A percentile compares a stretch with the other conserved stretches of the same genome.
These are phyloP conservation scores for Urosaurus nigricauda DNA, from an alignment of 2,797 vertebrate species.

Conservation along the genomic window DNA sequence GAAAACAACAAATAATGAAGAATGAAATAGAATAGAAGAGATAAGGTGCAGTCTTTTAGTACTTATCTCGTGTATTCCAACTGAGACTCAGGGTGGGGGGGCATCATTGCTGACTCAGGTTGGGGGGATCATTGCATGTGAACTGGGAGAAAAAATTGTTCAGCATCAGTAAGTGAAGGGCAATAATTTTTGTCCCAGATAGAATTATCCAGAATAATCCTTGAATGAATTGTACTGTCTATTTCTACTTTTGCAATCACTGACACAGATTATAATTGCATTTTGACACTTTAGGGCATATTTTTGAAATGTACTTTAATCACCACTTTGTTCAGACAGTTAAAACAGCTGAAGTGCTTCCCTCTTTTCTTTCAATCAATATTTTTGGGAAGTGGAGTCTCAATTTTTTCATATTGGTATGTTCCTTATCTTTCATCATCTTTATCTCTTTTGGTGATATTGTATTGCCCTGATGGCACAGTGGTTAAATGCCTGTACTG, in stretches of 20 bases:
- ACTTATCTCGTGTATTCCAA: neutral
- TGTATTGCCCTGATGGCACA: neutral
- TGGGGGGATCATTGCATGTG: neutral
- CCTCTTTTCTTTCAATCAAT: constrained; percentile 1
- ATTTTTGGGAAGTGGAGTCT: neutral
- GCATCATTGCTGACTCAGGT: too few species aligned
- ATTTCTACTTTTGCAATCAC: constrained; percentile 16
- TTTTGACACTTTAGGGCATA: constrained; percentile 29
- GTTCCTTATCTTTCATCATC: neutral
- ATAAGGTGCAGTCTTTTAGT: neutral
- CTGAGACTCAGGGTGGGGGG: neutral
- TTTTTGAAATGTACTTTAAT: constrained; percentile 25
- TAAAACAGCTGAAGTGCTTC: neutral
- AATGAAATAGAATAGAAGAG: neutral
- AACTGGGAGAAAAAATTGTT: neutral
- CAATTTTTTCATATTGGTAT: constrained; percentile 6
- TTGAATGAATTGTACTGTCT: constrained; percentile 14
- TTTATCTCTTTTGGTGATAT: neutral
- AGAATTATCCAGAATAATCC: constrained; percentile 20
- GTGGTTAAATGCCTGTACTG: too few species aligned
- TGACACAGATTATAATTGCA: constrained; percentile 32
- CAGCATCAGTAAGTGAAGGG: constrained; percentile 1
- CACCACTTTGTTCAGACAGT: constrained; percentile 22
- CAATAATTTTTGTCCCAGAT: constrained; percentile 24
- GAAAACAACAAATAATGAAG: neutral